Evolutionary conservation across 2,113 vertebrate genomes (phyloP).

Genomic region (Australoheros scitulus): DNA sequence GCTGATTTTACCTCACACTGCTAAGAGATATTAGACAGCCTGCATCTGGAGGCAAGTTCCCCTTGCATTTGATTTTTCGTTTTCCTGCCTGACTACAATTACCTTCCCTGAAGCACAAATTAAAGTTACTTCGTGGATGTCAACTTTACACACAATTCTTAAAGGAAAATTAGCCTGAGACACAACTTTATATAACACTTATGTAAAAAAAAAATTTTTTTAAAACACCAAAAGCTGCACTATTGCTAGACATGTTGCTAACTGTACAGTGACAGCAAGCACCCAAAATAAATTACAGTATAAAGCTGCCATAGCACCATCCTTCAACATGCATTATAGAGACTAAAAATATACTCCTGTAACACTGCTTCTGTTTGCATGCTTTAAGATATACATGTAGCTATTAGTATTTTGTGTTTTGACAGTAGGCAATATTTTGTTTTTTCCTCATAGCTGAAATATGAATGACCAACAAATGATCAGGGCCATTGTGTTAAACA

Average conservation of each 20-base stretch:
- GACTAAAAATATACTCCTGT: not conserved
- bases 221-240: not conserved
- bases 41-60: slow-evolving; percentile 11
- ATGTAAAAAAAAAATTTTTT: not conserved
- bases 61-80: slow-evolving; percentile 8
- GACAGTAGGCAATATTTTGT: not conserved
- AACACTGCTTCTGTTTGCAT: not conserved
- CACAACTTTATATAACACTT: not conserved
- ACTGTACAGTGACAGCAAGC: not conserved
- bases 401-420: not conserved
- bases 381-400: not conserved
- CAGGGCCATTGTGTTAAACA: not conserved
- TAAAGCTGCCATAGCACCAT: too few relatives aligned
- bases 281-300: not conserved
- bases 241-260: not conserved
- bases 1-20: slow-evolving; percentile 13
- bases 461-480: not conserved
- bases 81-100: slow-evolving; percentile 7
- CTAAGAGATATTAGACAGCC: slow-evolving; percentile 4
- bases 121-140: not conserved
- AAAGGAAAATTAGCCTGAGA: not conserved
- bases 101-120: slow-evolving; percentile 11
- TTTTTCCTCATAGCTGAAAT: not conserved
- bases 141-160: not conserved
- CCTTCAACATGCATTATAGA: not conserved